Evolutionary conservation across 2,797 vertebrate genomes (phyloP).

Genomic region (Sebastes ruberrimus): DNA sequence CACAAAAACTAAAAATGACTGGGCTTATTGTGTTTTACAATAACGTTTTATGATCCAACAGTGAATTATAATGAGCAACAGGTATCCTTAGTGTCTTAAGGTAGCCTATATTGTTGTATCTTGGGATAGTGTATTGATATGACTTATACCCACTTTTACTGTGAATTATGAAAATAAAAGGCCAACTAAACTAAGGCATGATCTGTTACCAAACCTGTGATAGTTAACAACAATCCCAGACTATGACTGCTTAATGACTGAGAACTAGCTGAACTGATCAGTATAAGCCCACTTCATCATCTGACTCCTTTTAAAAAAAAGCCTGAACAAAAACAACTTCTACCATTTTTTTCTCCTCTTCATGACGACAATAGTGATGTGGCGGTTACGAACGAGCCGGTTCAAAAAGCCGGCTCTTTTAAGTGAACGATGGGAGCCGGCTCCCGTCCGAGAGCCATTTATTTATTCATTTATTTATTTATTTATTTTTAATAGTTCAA

Average conservation of each 20-base stretch:
- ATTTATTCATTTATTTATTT: too few species aligned
- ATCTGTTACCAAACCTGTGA: neutral
- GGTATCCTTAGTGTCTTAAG: neutral
- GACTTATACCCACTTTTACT: neutral
- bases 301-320: neutral
- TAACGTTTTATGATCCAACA: neutral
- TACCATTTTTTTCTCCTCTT: conserved; percentile 13
- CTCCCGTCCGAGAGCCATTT: too few species aligned
- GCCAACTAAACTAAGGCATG: neutral
- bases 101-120: neutral
- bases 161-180: neutral
- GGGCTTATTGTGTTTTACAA: too few species aligned
- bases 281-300: neutral
- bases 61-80: neutral
- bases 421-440: too few species aligned
- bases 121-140: neutral
- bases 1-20: too few species aligned
- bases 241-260: neutral
- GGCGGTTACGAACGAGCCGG: too few species aligned
- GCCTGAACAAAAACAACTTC: conserved; percentile 13
- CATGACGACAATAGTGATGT: conserved; percentile 3
- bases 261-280: neutral
- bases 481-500: too few species aligned
- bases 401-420: too few species aligned
- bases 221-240: neutral